A percentile compares a stretch with the other conserved stretches of the same genome.
Evolutionary conservation across 92 coral and sea anemone species (phyloP).

Genomic region (Palythoa grandis): DNA sequence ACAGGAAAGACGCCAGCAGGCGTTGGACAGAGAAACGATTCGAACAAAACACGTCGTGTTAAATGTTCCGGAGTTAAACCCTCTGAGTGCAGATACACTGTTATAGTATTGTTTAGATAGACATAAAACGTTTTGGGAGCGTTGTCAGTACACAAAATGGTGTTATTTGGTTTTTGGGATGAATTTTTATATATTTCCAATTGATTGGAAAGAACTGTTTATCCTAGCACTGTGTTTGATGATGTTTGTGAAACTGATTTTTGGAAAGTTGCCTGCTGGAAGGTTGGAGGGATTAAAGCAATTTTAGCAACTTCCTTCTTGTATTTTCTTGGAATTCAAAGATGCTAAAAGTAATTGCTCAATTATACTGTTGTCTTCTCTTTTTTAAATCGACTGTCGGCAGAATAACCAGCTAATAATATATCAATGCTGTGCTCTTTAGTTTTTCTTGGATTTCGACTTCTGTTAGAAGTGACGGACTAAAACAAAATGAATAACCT

Average conservation of each 20-base stretch:
- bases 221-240: background rate
- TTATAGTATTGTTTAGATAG: slow-evolving; percentile 12
- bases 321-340: background rate
- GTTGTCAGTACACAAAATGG: background rate
- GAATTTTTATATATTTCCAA: too few species aligned
- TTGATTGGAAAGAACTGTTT: background rate
- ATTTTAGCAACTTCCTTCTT: background rate
- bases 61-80: slow-evolving; percentile 62
- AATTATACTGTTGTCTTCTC: too few species aligned
- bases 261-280: background rate
- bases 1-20: slow-evolving; percentile 89
- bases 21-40: slow-evolving; percentile 69
- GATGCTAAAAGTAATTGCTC: too few species aligned
- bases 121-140: too few species aligned
- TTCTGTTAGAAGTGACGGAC: too few species aligned
- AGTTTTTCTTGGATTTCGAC: too few species aligned
- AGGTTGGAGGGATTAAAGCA: background rate
- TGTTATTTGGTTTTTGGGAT: background rate
- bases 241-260: background rate
- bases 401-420: too few species aligned
- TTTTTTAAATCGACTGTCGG: too few species aligned
- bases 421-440: too few species aligned
- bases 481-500: too few species aligned
- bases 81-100: slow-evolving; percentile 61
- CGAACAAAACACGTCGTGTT: slow-evolving; percentile 58